Base-by-base conservation (phyloP, 2,888 invertebrate species). In the Xanthorhoe spadicearia region DNA sequence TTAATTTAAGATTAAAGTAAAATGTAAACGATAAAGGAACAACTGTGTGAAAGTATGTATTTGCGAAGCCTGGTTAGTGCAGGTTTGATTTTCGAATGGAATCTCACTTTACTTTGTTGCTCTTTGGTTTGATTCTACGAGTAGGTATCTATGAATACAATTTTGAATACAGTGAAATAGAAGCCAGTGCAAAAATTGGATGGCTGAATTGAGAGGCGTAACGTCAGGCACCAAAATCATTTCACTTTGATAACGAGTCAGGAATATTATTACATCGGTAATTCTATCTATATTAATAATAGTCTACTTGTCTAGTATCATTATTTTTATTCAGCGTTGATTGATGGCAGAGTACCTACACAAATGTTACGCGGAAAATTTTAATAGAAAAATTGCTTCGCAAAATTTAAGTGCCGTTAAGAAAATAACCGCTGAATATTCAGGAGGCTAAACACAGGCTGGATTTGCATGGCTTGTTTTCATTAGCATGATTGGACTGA, bases 401-500 rank as follows among this genome's bases (percentile, higher is more conserved):
- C 80, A 79, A 85, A 89, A 87, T 86, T 86, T 78, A 78, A 85
- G 84, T 80, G 82, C 83, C 80, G 86, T 87, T 88, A 89, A 90
- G 89, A 90, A 90, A 89, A 90, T 89, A 88, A 83, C 84, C 76
- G 76, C 78, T 89, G 90, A 90, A 90, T 90, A 91, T 91, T 90
- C 88, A 89, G 79, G 75, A 83, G 84, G 84, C 81, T 84, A 84
- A 84, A 84, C 80, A 82, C 61, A 61, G 76, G 76, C 77, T 76
- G 79, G 80, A 86, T 89, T 66, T 82, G 89, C 89, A 89, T 88
- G 89, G 86, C 85, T 86, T 87, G 90, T 90, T 90, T 90, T 90
- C 90, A 92, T 90, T 92, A 90, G 84, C 87, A 88, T 90, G 89
- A 92, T 92, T 90, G 90, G 86, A 79, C 83, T 87, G 92, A 88